phyloP scores from a whole-genome alignment of 2,888 invertebrate species.

The Cepaea hortensis region DNA sequence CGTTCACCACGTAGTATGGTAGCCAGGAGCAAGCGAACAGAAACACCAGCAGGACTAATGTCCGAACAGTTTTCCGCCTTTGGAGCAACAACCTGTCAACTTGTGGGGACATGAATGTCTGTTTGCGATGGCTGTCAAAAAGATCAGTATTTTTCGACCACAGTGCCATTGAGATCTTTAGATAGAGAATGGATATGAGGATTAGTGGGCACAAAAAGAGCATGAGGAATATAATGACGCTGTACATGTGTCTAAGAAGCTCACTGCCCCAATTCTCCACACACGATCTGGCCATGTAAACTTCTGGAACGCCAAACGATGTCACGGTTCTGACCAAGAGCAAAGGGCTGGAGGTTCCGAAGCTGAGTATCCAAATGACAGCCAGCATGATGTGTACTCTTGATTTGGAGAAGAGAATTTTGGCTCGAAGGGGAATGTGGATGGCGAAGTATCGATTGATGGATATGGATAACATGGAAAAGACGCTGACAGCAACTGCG shows the following conservation, averaged over 20 bases:
- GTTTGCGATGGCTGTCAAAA: constrained; percentile 36
- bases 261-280: constrained; percentile 60
- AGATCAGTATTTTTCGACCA: constrained; percentile 60
- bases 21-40: constrained; percentile 67
- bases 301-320: constrained; percentile 53
- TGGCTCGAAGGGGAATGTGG: constrained; percentile 39
- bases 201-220: constrained; percentile 62
- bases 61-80: constrained; percentile 64
- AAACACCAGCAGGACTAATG: constrained; percentile 62
- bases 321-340: constrained; percentile 61
- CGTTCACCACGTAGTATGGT: constrained; percentile 67
- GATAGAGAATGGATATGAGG: constrained; percentile 62
- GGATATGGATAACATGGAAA: constrained; percentile 65
- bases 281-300: constrained; percentile 60
- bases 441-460: constrained; percentile 60
- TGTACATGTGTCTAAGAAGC: constrained; percentile 61
- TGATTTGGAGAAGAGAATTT: constrained; percentile 46
- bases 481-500: constrained; percentile 64
- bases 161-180: constrained; percentile 60
- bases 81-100: constrained; percentile 57
- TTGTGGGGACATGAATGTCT: constrained; percentile 49
- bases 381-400: constrained; percentile 60
- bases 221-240: constrained; percentile 60
- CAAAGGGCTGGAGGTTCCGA: constrained; percentile 61
- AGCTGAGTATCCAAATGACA: constrained; percentile 61